Percentiles rank a stretch among this genome's conserved stretches.
Conservation (phyloP, 2,113 vertebrate genomes). For the Cyanoliseus patagonus region DNA sequence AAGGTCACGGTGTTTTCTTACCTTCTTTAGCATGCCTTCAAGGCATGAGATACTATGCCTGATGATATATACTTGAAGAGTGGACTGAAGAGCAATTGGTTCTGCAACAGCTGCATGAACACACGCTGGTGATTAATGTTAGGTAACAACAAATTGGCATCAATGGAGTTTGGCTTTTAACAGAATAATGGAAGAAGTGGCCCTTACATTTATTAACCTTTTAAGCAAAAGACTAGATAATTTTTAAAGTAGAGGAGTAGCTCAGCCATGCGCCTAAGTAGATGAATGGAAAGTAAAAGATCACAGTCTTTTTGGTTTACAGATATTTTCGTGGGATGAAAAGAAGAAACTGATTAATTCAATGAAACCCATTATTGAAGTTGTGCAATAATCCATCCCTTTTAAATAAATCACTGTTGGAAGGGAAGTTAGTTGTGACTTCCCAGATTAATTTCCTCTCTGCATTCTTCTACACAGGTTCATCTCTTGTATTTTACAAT, state of each 20-base stretch:
- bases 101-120: neutral
- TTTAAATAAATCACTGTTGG: neutral
- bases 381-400: neutral
- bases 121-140: neutral
- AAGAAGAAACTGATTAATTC: neutral
- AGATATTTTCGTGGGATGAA: neutral
- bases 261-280: neutral
- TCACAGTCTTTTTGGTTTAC: neutral
- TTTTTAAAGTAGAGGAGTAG: neutral
- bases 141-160: neutral
- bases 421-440: neutral
- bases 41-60: neutral
- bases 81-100: neutral
- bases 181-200: neutral
- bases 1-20: neutral
- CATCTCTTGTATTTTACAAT: neutral
- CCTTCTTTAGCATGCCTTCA: neutral
- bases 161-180: neutral
- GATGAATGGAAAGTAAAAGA: neutral
- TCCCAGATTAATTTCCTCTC: neutral
- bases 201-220: neutral
- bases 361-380: neutral
- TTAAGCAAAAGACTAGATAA: neutral
- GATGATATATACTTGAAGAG: neutral
- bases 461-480: neutral